Evolutionary conservation across 2,888 invertebrate species (phyloP).

Genomic region (Ditylenchus weischeri): DNA sequence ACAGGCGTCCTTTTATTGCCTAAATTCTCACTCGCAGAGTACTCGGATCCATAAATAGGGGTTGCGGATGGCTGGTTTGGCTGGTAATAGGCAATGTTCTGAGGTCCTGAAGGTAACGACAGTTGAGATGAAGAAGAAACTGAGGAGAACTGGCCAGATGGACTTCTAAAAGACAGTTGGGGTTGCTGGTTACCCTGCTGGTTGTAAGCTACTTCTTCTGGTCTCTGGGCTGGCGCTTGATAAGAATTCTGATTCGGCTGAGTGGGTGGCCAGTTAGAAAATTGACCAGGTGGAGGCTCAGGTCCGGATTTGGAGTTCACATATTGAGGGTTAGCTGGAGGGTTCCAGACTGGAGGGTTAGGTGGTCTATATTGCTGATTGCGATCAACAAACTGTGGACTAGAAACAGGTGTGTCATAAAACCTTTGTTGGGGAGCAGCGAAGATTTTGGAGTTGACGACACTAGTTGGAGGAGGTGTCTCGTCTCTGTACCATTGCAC

Average conservation of each 20-base stretch:
- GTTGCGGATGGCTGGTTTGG: conserved; percentile 11
- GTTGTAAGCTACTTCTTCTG: conserved; percentile 19
- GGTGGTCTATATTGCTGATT: background rate
- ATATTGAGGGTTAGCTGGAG: conserved; percentile 6
- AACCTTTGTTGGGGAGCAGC: background rate
- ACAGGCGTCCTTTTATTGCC: conserved; percentile 23
- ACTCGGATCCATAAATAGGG: background rate
- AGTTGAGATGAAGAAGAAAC: background rate
- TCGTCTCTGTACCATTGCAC: background rate
- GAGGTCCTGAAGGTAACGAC: background rate
- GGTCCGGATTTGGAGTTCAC: background rate
- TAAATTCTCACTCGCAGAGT: background rate
- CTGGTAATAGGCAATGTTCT: conserved; percentile 21
- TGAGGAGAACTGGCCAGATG: conserved; percentile 1
- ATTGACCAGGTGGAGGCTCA: conserved; percentile 8
- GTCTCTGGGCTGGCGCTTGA: conserved; percentile 19
- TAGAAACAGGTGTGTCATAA: background rate
- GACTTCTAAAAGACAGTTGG: conserved; percentile 10
- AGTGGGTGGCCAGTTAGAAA: background rate
- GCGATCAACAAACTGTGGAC: conserved; percentile 1
- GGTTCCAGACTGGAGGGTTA: conserved; percentile 6
- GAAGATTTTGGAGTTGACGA: background rate
- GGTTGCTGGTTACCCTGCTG: conserved; percentile 19
- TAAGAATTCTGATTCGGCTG: conserved; percentile 20
- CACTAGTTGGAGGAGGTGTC: conserved; percentile 6